These are phyloP conservation scores for Pipistrellus pipistrellus DNA, from an alignment of 2,797 vertebrate genomes.

Conservation along the genomic window DNA sequence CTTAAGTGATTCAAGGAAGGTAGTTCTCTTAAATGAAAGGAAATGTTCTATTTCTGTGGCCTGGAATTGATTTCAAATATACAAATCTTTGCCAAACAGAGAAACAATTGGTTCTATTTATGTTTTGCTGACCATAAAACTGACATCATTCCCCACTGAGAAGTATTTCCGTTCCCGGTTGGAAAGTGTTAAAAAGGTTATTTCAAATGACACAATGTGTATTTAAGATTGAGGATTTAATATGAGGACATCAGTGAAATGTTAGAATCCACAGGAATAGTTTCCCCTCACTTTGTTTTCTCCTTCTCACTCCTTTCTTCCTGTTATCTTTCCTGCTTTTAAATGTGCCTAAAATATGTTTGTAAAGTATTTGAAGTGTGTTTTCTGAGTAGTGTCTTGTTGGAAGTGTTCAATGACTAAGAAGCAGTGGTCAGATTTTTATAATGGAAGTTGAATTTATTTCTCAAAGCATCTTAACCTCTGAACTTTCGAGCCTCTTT, in stretches of 20 bases:
- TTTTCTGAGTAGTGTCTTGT: not conserved
- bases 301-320: not conserved
- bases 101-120: slow-evolving; percentile 91
- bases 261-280: not conserved
- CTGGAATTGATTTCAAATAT: slow-evolving; percentile 88
- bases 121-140: slow-evolving; percentile 87
- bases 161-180: slow-evolving; percentile 84
- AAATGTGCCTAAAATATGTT: not conserved
- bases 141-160: slow-evolving; percentile 85
- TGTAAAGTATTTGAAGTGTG: not conserved
- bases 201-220: slow-evolving; percentile 37
- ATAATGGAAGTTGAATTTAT: not conserved
- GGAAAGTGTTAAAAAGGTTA: slow-evolving; percentile 61
- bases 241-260: slow-evolving; percentile 24
- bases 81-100: slow-evolving; percentile 87
- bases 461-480: not conserved
- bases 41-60: slow-evolving; percentile 86
- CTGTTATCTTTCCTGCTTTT: slow-evolving; percentile 32
- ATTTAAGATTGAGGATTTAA: not conserved
- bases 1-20: slow-evolving; percentile 71
- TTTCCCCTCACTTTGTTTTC: not conserved
- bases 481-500: slow-evolving; percentile 28
- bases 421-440: not conserved
- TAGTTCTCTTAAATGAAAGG: slow-evolving; percentile 77
- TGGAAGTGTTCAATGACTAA: not conserved